These are phyloP conservation scores for Ditylenchus weischeri DNA, from an alignment of 2,888 invertebrate species.

Conservation along the genomic window DNA sequence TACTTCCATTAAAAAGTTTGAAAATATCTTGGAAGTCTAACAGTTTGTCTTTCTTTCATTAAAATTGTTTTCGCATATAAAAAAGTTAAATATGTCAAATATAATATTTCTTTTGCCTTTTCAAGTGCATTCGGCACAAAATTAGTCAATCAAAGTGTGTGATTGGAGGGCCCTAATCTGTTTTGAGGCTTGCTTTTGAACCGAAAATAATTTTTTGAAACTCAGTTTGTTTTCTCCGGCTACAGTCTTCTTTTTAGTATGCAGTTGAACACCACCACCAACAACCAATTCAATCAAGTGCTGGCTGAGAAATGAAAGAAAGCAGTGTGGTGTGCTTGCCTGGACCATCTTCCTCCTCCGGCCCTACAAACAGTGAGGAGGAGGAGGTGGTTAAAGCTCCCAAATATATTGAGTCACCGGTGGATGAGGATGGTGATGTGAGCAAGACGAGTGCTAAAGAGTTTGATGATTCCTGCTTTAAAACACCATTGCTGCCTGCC, in stretches of 20 bases:
- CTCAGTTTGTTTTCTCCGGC: neutral
- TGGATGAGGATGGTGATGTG: too few relatives aligned
- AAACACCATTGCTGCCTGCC: constrained; percentile 9
- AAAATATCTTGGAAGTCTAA: neutral
- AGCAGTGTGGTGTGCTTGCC: constrained; percentile 1
- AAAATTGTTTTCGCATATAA: neutral
- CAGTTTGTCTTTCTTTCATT: neutral
- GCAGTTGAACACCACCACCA: neutral
- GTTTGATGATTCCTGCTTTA: constrained; percentile 19
- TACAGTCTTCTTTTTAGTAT: neutral
- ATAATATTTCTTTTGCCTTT: too few relatives aligned
- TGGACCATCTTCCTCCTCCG: neutral
- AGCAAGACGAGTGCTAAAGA: constrained; percentile 1
- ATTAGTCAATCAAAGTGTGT: too few relatives aligned
- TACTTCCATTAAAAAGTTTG: too few relatives aligned
- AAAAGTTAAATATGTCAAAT: neutral
- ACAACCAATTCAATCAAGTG: too few relatives aligned
- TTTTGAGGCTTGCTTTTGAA: neutral
- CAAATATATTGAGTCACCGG: too few relatives aligned
- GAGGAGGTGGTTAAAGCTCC: too few relatives aligned
- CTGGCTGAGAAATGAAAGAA: constrained; percentile 2
- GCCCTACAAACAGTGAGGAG: neutral
- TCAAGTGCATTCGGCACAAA: too few relatives aligned
- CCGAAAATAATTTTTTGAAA: neutral
- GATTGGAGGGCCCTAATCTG: too few relatives aligned